These are phyloP conservation scores for Malacosoma neustria DNA, from an alignment of 2,888 invertebrate genomes.

Conservation along the genomic window DNA sequence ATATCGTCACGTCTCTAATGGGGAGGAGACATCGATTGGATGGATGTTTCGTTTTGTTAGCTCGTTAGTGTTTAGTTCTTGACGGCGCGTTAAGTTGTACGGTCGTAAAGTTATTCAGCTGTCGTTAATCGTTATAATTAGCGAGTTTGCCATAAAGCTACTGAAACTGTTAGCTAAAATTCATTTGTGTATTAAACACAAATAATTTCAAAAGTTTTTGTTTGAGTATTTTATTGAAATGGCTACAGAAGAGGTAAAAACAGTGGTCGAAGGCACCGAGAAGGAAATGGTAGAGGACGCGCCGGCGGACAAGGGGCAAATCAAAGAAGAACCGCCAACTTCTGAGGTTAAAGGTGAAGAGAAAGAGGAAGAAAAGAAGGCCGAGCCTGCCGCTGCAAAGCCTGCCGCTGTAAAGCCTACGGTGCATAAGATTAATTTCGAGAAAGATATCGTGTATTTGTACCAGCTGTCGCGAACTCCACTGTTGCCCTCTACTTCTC, in stretches of 20 bases:
- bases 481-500: conserved; percentile 91
- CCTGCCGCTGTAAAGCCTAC: conserved; percentile 85
- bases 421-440: conserved; percentile 91
- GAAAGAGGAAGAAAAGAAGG: conserved; percentile 67
- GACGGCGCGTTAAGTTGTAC: too few relatives aligned
- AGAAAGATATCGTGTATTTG: conserved; percentile 94
- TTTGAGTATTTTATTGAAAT: too few relatives aligned
- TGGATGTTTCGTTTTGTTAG: too few relatives aligned
- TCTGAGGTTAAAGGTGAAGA: conserved; percentile 67
- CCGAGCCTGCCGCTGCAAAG: conserved; percentile 82
- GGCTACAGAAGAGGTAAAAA: conserved; percentile 86
- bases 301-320: conserved; percentile 62
- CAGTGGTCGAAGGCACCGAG: conserved; percentile 77
- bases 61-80: too few relatives aligned
- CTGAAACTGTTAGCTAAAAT: too few relatives aligned
- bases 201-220: too few relatives aligned
- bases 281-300: conserved; percentile 74
- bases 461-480: conserved; percentile 96
- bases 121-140: neutral
- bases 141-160: neutral
- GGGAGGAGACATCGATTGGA: too few relatives aligned
- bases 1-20: too few relatives aligned
- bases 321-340: conserved; percentile 53
- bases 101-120: neutral
- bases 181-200: too few relatives aligned